Conservation (phyloP, 2,888 invertebrate genomes). For the Sacculina carcini region DNA sequence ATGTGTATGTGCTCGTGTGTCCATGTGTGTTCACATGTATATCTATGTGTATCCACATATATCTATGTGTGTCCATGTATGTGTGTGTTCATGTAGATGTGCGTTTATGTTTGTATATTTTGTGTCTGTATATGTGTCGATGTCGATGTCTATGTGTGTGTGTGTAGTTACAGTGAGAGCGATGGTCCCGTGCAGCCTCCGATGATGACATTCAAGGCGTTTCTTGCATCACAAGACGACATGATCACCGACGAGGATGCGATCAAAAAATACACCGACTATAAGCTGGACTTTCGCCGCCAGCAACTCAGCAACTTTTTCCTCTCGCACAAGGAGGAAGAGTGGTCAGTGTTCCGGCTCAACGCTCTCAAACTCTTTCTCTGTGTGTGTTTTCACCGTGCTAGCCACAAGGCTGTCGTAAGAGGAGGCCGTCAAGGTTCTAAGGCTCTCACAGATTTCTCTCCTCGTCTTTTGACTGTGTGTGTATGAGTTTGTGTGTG, state of each 20-base stretch:
- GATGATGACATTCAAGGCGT: conserved; percentile 92
- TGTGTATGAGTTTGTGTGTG: too few relatives aligned
- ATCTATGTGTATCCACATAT: conserved; percentile 1
- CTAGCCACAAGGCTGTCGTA: too few relatives aligned
- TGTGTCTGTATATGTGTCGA: background rate
- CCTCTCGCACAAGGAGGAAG: conserved; percentile 95
- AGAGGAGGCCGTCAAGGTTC: too few relatives aligned
- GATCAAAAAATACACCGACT: conserved; percentile 86
- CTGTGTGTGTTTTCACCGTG: background rate
- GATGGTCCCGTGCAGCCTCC: conserved; percentile 53
- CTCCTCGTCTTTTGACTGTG: too few relatives aligned
- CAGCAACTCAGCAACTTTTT: conserved; percentile 97
- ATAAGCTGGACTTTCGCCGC: conserved; percentile 83
- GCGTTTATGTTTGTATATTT: background rate
- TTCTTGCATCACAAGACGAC: conserved; percentile 84
- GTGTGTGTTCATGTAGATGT: background rate
- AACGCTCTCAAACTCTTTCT: background rate
- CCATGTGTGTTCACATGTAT: background rate
- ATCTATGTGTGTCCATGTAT: conserved; percentile 3
- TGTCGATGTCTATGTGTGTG: background rate
- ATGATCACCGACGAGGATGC: conserved; percentile 91
- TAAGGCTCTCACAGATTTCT: too few relatives aligned
- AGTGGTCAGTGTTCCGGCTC: conserved; percentile 55
- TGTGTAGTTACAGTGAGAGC: conserved; percentile 15
- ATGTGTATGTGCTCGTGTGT: too few relatives aligned